Conservation (phyloP, 2,888 invertebrate genomes). For the Heliconius charithonia region DNA sequence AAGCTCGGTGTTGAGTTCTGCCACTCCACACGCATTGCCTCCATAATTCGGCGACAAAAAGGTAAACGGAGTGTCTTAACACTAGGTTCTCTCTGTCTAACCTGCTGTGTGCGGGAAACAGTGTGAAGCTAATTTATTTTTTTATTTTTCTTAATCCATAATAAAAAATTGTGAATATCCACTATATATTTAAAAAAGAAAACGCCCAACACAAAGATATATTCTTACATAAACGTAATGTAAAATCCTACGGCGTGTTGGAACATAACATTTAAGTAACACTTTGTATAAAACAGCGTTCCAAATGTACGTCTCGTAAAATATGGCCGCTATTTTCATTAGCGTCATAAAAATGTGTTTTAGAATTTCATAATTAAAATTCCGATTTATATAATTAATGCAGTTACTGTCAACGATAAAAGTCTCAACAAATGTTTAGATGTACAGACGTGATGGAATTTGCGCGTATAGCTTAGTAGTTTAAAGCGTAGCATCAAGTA, state of each 20-base stretch:
- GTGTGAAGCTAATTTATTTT: not conserved
- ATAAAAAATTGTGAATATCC: no score
- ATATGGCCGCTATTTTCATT: slow-evolving; percentile 31
- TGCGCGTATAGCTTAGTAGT: no score
- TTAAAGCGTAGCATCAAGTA: no score
- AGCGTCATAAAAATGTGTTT: slow-evolving; percentile 28
- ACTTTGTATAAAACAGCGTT: slow-evolving; percentile 15
- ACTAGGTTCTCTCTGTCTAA: no score
- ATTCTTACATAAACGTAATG: not conserved
- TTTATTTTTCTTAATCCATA: no score
- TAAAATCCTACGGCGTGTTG: not conserved
- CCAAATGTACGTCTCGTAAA: slow-evolving; percentile 16
- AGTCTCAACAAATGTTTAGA: no score
- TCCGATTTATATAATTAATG: slow-evolving; percentile 30
- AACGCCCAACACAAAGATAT: not conserved
- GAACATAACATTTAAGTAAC: slow-evolving; percentile 8
- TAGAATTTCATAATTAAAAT: slow-evolving; percentile 37
- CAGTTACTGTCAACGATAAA: not conserved
- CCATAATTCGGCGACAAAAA: not conserved
- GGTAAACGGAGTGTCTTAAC: no score
- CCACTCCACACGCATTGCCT: not conserved
- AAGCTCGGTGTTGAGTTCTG: not conserved
- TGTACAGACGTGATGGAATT: no score
- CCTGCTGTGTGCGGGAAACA: not conserved
- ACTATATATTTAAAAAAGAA: no score